These are phyloP conservation scores for Steromphala cineraria DNA, from an alignment of 2,888 invertebrate species.

Conservation along the genomic window DNA sequence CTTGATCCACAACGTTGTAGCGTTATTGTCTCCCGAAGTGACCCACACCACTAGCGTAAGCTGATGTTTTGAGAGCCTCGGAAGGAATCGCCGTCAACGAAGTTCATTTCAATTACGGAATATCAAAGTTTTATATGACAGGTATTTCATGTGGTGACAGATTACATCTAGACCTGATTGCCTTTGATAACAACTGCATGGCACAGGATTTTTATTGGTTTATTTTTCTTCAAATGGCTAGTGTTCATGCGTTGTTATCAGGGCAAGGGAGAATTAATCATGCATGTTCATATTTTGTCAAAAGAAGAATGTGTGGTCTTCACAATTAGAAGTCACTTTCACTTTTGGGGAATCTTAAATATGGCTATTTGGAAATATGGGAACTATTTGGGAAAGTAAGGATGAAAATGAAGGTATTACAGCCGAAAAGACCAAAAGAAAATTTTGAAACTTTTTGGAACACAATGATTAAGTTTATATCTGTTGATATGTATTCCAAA, in stretches of 20 bases:
- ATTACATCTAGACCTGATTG: background rate
- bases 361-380: background rate
- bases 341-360: background rate
- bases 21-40: background rate
- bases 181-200: background rate
- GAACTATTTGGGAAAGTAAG: no score
- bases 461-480: no score
- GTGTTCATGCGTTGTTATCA: background rate
- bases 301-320: background rate
- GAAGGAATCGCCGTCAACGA: background rate
- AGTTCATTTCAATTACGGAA: conserved; percentile 19
- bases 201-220: background rate
- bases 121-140: conserved; percentile 15
- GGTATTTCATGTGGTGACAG: conserved; percentile 24
- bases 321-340: background rate
- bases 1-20: background rate
- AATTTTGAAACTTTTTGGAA: no score
- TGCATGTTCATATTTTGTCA: background rate
- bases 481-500: no score
- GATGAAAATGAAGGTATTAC: no score
- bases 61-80: background rate
- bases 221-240: background rate
- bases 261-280: background rate
- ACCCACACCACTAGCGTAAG: background rate
- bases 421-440: no score